Base-by-base conservation (phyloP, 2,113 vertebrate species). In the Amblyornis subalaris region DNA sequence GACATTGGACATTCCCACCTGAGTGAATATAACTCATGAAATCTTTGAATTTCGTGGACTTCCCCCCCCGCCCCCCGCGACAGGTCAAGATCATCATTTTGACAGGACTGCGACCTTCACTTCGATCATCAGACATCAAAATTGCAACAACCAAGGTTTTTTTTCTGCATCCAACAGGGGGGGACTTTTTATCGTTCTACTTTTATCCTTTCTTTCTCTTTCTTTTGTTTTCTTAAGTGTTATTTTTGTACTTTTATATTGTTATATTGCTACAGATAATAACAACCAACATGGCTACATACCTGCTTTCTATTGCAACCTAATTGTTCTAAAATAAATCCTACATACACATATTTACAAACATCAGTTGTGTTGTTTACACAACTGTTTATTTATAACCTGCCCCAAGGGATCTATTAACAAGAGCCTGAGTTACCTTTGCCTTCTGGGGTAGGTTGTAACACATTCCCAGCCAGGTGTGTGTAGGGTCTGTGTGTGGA, bases 161-260 rank as follows among this genome's bases (percentile, higher is more conserved):
- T 22, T 23, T 55, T n/a, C 50, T 47, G 19, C 14, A 47, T 55
- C 12, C 7, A 64, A 12, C 0, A 1, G 28, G 15, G 19, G 44
- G 28, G 22, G 14, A 19, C 12, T 47, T 6, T 25, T 16, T 45
- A 36, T 66, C 0, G 0, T 54, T 17, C 23, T 47, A 33, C 4
- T 55, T 84, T 47, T 38, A 54, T 38, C 25, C 3, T 26, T 50
- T 50, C 24, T 50, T 50, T 26, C 48, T 25, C 48, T 38, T 54
- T 44, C 17, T 45, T 38, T 47, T 5, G 20, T 38, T 45, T 45
- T 45, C 4, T 36, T 45, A 18, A 33, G 10, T 21, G 22, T 18
- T 45, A 21, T 36, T 72, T 54, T 62, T 36, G 10, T 33, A 18
- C 26, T 22, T 36, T 72, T 62, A 22, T 72, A 33, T 33, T 36